Conservation (phyloP, 2,888 invertebrate genomes). For the Eulithis testata region DNA sequence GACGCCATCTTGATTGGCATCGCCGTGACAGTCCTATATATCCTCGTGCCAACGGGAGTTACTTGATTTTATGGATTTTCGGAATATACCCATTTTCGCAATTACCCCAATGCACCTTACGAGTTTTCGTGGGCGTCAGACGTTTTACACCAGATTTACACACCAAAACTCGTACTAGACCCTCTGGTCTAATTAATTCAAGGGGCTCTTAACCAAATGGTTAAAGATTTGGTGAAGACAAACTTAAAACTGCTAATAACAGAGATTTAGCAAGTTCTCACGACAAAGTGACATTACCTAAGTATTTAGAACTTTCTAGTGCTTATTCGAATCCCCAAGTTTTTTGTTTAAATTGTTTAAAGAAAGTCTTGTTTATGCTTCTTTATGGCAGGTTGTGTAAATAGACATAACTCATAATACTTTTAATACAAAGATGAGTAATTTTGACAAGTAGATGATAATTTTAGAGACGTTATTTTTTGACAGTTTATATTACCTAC, state of each 20-base stretch:
- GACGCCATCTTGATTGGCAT: too few species aligned
- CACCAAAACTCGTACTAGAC: too few species aligned
- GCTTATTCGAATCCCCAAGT: background rate
- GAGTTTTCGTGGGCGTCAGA: too few species aligned
- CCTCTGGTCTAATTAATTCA: too few species aligned
- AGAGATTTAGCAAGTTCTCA: conserved; percentile 28
- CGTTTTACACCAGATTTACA: too few species aligned
- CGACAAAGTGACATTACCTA: conserved; percentile 7
- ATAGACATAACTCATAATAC: background rate
- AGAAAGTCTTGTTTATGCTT: conserved; percentile 11
- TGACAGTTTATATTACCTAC: too few species aligned
- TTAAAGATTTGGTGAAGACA: background rate
- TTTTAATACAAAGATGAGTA: conserved; percentile 3
- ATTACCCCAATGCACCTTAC: too few species aligned
- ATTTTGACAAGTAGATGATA: conserved; percentile 7
- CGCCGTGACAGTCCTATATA: too few species aligned
- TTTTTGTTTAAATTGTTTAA: conserved; percentile 6
- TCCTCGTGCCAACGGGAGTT: too few species aligned
- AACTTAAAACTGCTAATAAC: conserved; percentile 16
- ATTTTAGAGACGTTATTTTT: conserved; percentile 12
- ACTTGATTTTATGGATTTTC: too few species aligned
- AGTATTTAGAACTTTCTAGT: conserved; percentile 21
- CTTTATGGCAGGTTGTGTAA: conserved; percentile 3
- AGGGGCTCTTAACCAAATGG: background rate
- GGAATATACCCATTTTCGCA: too few species aligned